Evolutionary conservation across 2,888 invertebrate species (phyloP).

Genomic region (Dichetophora obliterata): DNA sequence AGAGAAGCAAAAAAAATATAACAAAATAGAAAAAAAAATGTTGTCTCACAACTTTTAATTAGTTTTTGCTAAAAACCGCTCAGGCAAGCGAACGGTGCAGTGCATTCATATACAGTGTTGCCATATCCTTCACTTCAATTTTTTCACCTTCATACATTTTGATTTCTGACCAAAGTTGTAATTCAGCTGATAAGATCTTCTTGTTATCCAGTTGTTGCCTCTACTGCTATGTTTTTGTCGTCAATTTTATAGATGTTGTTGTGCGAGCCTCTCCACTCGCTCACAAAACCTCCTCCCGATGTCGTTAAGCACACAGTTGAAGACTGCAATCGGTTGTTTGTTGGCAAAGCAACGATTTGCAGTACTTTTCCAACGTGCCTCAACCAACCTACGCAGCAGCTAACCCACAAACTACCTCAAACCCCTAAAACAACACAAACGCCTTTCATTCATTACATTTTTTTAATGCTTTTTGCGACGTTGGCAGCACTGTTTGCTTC

Average conservation of each 20-base stretch:
- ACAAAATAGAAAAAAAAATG: conserved; percentile 57
- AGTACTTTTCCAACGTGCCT: background rate
- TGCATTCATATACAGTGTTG: conserved; percentile 31
- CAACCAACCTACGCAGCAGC: background rate
- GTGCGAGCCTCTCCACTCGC: background rate
- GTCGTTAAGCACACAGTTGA: background rate
- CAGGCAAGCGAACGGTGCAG: conserved; percentile 29
- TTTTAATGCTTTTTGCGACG: conserved; percentile 6
- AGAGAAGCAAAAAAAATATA: conserved; percentile 44
- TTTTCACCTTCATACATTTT: conserved; percentile 36
- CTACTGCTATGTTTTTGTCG: conserved; percentile 14
- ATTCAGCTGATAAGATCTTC: conserved; percentile 36
- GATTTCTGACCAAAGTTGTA: conserved; percentile 44
- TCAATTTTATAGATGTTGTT: conserved; percentile 33
- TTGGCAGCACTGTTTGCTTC: background rate
- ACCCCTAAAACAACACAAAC: background rate
- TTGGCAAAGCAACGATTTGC: conserved; percentile 22
- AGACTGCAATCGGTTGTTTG: background rate
- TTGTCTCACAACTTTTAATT: conserved; percentile 70
- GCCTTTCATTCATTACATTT: conserved; percentile 20
- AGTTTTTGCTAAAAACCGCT: conserved; percentile 67
- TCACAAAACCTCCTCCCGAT: background rate
- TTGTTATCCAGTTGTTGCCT: conserved; percentile 26
- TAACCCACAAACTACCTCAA: background rate
- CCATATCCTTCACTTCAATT: conserved; percentile 28